A percentile compares a stretch with the other conserved stretches of the same genome.
phyloP scores from a whole-genome alignment of 1,140 invertebrate genomes.

The Drosophila tropicalis region DNA sequence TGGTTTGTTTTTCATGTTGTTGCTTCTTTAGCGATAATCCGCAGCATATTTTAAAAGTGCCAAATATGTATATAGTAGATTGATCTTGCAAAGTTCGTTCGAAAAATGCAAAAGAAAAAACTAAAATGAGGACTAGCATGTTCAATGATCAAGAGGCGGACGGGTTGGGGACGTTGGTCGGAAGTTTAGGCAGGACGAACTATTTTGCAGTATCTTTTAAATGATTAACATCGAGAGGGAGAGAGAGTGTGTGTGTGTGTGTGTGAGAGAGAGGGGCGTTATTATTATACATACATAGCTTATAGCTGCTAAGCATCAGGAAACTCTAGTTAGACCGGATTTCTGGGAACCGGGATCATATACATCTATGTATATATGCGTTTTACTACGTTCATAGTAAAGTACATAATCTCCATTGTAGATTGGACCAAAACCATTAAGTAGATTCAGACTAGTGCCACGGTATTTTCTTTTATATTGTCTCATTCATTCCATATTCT shows the following conservation, averaged over 20 bases:
- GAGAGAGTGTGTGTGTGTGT: not conserved
- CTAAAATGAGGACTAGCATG: constrained; percentile 43
- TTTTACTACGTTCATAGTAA: constrained; percentile 83
- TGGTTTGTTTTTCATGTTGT: constrained; percentile 13
- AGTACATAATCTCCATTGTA: constrained; percentile 83
- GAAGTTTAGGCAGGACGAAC: not conserved
- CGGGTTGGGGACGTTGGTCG: not conserved
- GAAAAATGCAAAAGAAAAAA: constrained; percentile 33
- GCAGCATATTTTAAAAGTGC: constrained; percentile 82
- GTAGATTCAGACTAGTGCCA: constrained; percentile 80
- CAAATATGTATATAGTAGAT: constrained; percentile 59
- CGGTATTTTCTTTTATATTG: constrained; percentile 49
- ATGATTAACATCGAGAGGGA: not conserved
- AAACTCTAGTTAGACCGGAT: not conserved
- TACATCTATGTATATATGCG: constrained; percentile 40
- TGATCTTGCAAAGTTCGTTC: constrained; percentile 69
- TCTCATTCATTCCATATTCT: not conserved
- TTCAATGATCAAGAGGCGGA: constrained; percentile 11
- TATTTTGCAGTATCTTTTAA: not conserved
- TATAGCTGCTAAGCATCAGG: constrained; percentile 1
- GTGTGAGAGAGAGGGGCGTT: constrained; percentile 6
- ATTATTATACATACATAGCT: not conserved
- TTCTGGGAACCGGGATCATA: constrained; percentile 21
- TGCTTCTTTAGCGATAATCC: constrained; percentile 77
- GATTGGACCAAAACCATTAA: constrained; percentile 83